These are phyloP conservation scores for Drosophila willistoni DNA, from an alignment of 1,140 invertebrate genomes.

Conservation along the genomic window DNA sequence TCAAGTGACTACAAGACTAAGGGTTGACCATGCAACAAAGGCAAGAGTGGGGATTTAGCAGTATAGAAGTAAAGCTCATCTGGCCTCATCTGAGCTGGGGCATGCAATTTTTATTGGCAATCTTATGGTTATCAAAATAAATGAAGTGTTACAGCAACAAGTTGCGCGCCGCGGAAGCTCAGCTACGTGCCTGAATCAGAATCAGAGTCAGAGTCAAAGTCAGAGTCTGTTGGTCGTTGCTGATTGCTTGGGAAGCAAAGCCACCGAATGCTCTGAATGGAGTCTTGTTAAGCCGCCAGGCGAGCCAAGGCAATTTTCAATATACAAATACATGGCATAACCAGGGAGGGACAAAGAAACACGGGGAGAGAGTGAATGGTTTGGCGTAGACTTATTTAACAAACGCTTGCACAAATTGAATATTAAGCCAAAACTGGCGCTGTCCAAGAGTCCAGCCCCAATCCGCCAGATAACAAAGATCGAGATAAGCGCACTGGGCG, in stretches of 20 bases:
- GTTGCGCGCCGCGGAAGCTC: constrained; percentile 68
- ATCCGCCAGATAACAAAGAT: constrained; percentile 62
- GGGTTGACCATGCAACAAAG: constrained; percentile 54
- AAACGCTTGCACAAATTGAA: constrained; percentile 77
- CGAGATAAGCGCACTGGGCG: constrained; percentile 65
- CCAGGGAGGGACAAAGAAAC: neutral
- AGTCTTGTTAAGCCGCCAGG: constrained; percentile 44
- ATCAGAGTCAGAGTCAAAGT: neutral
- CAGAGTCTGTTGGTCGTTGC: constrained; percentile 19
- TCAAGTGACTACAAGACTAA: constrained; percentile 69
- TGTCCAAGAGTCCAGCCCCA: constrained; percentile 8
- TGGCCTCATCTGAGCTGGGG: constrained; percentile 21
- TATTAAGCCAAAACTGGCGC: constrained; percentile 61
- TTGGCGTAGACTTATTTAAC: constrained; percentile 43
- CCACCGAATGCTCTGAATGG: neutral
- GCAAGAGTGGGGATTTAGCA: constrained; percentile 15
- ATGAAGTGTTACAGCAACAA: constrained; percentile 79
- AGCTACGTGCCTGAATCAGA: constrained; percentile 55
- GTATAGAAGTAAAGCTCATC: neutral
- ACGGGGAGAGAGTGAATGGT: neutral
- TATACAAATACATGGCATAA: constrained; percentile 70
- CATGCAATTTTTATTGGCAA: constrained; percentile 68
- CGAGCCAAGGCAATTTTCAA: constrained; percentile 52
- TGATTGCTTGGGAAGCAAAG: constrained; percentile 44
- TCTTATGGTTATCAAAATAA: constrained; percentile 82